Evolutionary conservation across 2,797 vertebrate species (phyloP).

Genomic region (Crocodylus rhombifer): DNA sequence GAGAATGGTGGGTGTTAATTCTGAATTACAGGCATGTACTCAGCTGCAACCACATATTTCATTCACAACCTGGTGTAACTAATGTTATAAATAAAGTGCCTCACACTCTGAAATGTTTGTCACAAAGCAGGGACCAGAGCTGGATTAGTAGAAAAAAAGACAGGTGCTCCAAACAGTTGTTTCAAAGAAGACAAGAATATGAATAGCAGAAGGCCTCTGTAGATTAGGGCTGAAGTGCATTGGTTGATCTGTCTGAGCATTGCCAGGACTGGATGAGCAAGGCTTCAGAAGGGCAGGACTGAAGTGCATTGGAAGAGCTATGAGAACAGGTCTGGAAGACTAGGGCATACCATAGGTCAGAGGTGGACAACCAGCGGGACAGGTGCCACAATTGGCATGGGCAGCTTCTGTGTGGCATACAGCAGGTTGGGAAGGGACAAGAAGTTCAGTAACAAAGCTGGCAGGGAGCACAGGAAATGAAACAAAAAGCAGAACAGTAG

Average conservation of each 20-base stretch:
- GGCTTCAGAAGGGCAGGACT: not conserved
- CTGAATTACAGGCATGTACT: slow-evolving; percentile 50
- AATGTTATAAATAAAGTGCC: not conserved
- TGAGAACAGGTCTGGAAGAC: not conserved
- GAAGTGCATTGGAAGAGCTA: not conserved
- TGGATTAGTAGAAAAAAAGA: not conserved
- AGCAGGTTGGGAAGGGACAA: not conserved
- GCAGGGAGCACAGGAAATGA: too few species aligned
- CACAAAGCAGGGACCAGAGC: not conserved
- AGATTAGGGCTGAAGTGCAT: not conserved
- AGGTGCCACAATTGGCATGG: not conserved
- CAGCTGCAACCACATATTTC: slow-evolving; percentile 31
- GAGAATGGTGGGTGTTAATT: slow-evolving; percentile 49
- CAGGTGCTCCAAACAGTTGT: not conserved
- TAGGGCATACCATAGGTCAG: not conserved
- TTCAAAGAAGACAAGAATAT: not conserved
- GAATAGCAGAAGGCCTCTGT: not conserved
- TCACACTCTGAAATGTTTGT: not conserved
- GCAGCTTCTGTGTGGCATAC: not conserved
- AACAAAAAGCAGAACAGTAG: too few species aligned
- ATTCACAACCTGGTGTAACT: slow-evolving; percentile 50
- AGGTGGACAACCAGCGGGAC: not conserved
- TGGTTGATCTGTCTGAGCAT: not conserved
- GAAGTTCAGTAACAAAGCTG: too few species aligned
- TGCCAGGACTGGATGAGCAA: not conserved